A percentile compares a stretch with the other conserved stretches of the same genome.
These are phyloP conservation scores for Anguilla marmorata DNA, from an alignment of 2,797 vertebrate genomes.

Conservation along the genomic window DNA sequence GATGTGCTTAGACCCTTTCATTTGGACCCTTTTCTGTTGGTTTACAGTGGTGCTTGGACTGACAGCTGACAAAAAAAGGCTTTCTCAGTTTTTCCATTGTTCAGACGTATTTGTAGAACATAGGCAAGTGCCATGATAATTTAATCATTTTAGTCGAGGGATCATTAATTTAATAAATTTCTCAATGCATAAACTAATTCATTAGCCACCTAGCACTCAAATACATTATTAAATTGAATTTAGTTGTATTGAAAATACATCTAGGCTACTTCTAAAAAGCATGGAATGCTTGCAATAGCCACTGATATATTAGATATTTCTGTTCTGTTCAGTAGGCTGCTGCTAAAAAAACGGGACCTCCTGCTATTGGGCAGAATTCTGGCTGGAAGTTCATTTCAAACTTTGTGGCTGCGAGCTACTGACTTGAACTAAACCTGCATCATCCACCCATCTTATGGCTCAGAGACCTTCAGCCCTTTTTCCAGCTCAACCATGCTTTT, in stretches of 20 bases:
- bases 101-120: background rate
- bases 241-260: background rate
- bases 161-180: background rate
- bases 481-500: slow-evolving; percentile 43
- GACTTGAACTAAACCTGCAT: slow-evolving; percentile 29
- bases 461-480: slow-evolving; percentile 38
- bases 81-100: background rate
- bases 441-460: slow-evolving; percentile 43
- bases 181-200: background rate
- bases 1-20: no score
- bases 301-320: background rate
- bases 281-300: background rate
- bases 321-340: background rate
- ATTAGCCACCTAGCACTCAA: background rate
- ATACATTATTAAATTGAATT: background rate
- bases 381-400: slow-evolving; percentile 20
- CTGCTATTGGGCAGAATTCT: slow-evolving; percentile 1
- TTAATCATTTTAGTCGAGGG: background rate
- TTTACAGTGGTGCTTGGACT: background rate
- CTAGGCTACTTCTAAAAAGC: background rate
- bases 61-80: background rate
- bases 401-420: background rate
- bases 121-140: background rate
- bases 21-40: background rate
- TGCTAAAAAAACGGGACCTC: background rate